A percentile compares a stretch with the other conserved stretches of the same genome.
Evolutionary conservation across 1,140 invertebrate genomes (phyloP).

Genomic region (Caenorhabditis inopinata): DNA sequence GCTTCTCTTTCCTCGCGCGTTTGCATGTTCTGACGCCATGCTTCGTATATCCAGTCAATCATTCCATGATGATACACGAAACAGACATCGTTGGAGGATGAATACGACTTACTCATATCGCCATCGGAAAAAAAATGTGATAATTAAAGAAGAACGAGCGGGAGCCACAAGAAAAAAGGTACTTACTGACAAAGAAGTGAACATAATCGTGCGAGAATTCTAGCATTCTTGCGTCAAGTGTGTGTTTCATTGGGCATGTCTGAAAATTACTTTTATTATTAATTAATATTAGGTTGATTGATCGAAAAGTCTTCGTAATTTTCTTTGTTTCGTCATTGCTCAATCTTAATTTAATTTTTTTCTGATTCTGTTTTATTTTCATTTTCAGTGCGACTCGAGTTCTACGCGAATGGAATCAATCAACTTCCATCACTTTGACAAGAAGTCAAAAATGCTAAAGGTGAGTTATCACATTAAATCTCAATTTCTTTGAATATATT

Average conservation of each 20-base stretch:
- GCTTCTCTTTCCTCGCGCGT: slow-evolving; percentile 35
- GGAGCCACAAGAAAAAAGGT: neutral
- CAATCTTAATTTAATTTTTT: no score
- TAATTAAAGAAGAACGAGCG: neutral
- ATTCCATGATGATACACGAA: slow-evolving; percentile 52
- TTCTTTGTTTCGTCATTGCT: no score
- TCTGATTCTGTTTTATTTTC: no score
- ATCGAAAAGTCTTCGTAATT: no score
- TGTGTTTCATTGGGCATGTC: slow-evolving; percentile 49
- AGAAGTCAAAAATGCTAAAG: no score
- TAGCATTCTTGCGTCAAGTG: slow-evolving; percentile 42
- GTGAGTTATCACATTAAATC: no score
- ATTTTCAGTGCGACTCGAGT: no score
- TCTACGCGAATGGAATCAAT: no score
- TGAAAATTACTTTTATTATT: no score
- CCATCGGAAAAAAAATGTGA: slow-evolving; percentile 26
- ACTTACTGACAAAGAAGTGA: slow-evolving; percentile 46
- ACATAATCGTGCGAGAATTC: slow-evolving; percentile 52
- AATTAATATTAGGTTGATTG: no score
- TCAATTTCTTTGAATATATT: no score
- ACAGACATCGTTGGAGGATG: slow-evolving; percentile 47
- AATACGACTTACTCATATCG: slow-evolving; percentile 44
- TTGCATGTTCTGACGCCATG: slow-evolving; percentile 53
- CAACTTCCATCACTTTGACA: no score
- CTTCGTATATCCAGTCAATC: slow-evolving; percentile 50